A percentile compares a stretch with the other conserved stretches of the same genome.
phyloP scores from a whole-genome alignment of 1,140 invertebrate species.

The Reticulitermes speratus region DNA sequence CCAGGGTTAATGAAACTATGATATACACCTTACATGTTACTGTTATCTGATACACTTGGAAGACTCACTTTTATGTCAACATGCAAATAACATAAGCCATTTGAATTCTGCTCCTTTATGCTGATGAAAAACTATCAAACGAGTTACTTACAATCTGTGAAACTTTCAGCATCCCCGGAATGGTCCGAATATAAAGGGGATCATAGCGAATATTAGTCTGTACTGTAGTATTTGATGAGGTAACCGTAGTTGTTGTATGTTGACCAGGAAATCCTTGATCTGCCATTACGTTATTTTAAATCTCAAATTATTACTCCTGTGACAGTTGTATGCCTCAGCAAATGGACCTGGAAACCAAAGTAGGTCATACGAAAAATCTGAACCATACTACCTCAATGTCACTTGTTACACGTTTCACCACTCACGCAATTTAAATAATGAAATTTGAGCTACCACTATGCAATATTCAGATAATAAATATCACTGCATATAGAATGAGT shows the following conservation, averaged over 20 bases:
- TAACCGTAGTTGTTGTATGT: slow-evolving; percentile 66
- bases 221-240: slow-evolving; percentile 63
- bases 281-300: slow-evolving; percentile 40
- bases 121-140: not conserved
- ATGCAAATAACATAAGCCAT: too few species aligned
- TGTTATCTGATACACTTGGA: too few species aligned
- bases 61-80: too few species aligned
- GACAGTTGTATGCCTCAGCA: not conserved
- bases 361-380: not conserved
- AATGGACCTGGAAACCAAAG: not conserved
- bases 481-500: not conserved
- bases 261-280: slow-evolving; percentile 68
- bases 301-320: not conserved
- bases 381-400: not conserved
- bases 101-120: too few species aligned
- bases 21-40: too few species aligned
- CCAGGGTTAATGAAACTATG: too few species aligned
- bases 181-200: slow-evolving; percentile 63
- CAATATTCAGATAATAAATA: not conserved
- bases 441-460: not conserved
- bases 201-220: slow-evolving; percentile 72
- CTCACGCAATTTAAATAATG: not conserved
- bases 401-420: not conserved
- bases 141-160: slow-evolving; percentile 70
- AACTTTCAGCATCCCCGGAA: slow-evolving; percentile 76